Evolutionary conservation across 2,113 vertebrate genomes (phyloP), one percentile per base, ranked within the genome.

Genomic region (Indicator maculatus): DNA sequence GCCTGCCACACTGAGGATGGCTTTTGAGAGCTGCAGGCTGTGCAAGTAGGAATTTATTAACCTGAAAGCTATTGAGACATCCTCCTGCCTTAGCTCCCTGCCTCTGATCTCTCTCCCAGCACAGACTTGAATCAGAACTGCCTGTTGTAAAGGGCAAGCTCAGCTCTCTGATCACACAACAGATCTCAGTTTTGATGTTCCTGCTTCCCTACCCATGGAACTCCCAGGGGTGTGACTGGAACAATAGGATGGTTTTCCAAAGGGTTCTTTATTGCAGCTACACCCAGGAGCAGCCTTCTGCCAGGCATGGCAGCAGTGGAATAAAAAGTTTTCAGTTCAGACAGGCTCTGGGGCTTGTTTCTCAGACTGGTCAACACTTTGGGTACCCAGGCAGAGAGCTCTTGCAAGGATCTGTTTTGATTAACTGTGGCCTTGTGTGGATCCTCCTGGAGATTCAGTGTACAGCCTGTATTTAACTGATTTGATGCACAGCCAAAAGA

Each of bases 201-300:
- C 93, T 94, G 36, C 87, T 94, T 97, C 88, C 85, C 79, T 95
- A 84, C 95, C 69, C 87, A 83, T 86, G 85, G 74, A 97, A 94
- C 65, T 96, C 91, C 93, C 94, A 74, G 47, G 96, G 93, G 94
- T 95, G 93, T 95, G 91, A 90, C 93, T 94, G 85, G 94, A 95
- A 96, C 96, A 96, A 97, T 94, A 78, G 88, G 85, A 91, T 93
- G 89, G 89, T 86, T 96, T 96, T 94, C 94, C 88, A 90, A 94
- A 95, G 95, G 83, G 89, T 89, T 92, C 94, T 95, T 93, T 95
- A 93, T 86, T 93, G 85, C 83, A 71, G 91, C 83, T 88, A 96
- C 53, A 50, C 95, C 94, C 91, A 91, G 89, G 65, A 52, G 86
- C 69, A 77, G 87, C 82, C 82, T 91, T 88, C 56, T 95, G 94